Evolutionary conservation across 2,797 vertebrate genomes (phyloP), one percentile per base, ranked within the genome.

Genomic region (Hippoglossus hippoglossus): DNA sequence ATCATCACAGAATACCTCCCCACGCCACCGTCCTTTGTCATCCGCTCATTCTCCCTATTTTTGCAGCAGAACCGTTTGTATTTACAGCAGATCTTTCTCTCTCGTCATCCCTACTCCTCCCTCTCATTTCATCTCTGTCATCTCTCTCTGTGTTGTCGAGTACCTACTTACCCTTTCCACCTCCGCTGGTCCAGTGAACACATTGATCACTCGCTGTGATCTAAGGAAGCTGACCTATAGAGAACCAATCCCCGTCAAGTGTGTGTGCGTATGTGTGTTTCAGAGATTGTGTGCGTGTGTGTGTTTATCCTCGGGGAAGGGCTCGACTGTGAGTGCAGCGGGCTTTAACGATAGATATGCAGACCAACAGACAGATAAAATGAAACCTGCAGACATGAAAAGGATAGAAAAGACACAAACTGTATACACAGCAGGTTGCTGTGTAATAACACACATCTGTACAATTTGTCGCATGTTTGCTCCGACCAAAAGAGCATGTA

Each of bases 191-290:
- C 71, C 62, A 49, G 41, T 58, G 75, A 73, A 66, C 78, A 73
- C 79, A 89, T 92, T 72, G 80, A 91, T 89, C 75, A 71, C 55
- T 77, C 1, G 21, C 81, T 71, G 50, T 58, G 69, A 79, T 87
- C 79, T 83, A 58, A 84, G 77, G 77, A 73, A 82, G 79, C 77
- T 87, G 85, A 89, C 85, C 90, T 81, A 80, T 76, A 72, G 76
- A 77, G 62, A 80, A 52, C 67, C 77, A 71, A 62, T 71, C 57
- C 71, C 83, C 11, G 34, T 56, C 6, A 11, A 21, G 70, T 51
- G 31, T 69, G 63, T 57, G 41, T 73, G 5, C 21, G 9, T 22
- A 22, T 13, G 19, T 21, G 69, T 50, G 61, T 44, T 44, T 44
- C 18, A n/a, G 47, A 67, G 72, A 68, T 54, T 72, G 4, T 73